A percentile compares a stretch with the other conserved stretches of the same genome.
These are phyloP conservation scores for Puffinus mauretanicus DNA, from an alignment of 2,113 vertebrate species.

Conservation along the genomic window DNA sequence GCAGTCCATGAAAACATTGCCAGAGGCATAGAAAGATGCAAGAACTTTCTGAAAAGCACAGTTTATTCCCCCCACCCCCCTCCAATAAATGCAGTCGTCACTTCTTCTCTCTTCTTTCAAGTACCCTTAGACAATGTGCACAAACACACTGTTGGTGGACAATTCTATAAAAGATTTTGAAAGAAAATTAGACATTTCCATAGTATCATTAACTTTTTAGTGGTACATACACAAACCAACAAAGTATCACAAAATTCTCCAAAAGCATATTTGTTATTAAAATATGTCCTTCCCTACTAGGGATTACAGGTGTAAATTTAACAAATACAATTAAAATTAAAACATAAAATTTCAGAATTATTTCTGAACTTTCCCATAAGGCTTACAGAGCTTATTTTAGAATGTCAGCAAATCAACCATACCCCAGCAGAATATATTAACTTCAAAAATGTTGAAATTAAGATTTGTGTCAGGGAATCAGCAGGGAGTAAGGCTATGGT, in stretches of 20 bases:
- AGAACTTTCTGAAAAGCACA: background rate
- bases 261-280: background rate
- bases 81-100: background rate
- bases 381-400: conserved; percentile 23
- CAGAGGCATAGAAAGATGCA: background rate
- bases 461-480: background rate
- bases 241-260: background rate
- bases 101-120: background rate
- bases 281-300: background rate
- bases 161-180: background rate
- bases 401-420: background rate
- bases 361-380: background rate
- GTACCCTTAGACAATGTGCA: background rate
- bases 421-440: background rate
- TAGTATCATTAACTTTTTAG: background rate
- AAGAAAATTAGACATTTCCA: background rate
- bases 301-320: background rate
- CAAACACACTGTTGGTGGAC: background rate
- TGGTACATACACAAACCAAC: background rate
- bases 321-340: background rate
- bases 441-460: conserved; percentile 41
- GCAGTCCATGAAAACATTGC: background rate
- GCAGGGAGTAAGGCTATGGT: background rate
- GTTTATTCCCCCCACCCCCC: rapidly evolving
- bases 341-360: background rate